Percentiles rank a stretch among this genome's conserved stretches.
Evolutionary conservation across 2,888 invertebrate genomes (phyloP).

Genomic region (Netelia virgata): DNA sequence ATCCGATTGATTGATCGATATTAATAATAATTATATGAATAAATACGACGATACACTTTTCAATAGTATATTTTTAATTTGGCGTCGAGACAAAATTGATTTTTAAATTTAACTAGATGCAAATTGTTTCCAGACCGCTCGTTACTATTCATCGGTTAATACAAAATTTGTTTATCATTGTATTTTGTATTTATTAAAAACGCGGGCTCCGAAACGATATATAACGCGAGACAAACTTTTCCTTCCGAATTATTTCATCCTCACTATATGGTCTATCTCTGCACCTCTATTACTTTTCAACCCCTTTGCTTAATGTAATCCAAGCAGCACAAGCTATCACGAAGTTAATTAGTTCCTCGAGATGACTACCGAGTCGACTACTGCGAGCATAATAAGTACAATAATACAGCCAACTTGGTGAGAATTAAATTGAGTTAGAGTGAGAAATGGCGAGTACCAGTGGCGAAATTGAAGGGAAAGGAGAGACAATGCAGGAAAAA

Average conservation of each 20-base stretch:
- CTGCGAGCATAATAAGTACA: conserved; percentile 62
- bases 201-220: background rate
- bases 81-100: no score
- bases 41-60: no score
- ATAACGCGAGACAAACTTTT: background rate
- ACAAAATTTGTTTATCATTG: no score
- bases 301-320: conserved; percentile 59
- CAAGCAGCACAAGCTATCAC: conserved; percentile 57
- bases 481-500: conserved; percentile 45
- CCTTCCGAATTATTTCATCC: conserved; percentile 51
- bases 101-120: no score
- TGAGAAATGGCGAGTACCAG: conserved; percentile 31
- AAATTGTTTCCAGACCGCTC: no score
- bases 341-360: conserved; percentile 66
- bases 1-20: no score
- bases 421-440: conserved; percentile 59
- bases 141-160: no score
- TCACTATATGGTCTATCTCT: conserved; percentile 58
- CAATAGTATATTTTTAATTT: no score
- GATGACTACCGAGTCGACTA: conserved; percentile 55
- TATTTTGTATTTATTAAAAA: no score
- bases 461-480: conserved; percentile 46
- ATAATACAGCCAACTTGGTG: conserved; percentile 62
- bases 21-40: no score
- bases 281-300: conserved; percentile 44